phyloP scores from a whole-genome alignment of 2,888 invertebrate species.

The Linnaemya vulpina region DNA sequence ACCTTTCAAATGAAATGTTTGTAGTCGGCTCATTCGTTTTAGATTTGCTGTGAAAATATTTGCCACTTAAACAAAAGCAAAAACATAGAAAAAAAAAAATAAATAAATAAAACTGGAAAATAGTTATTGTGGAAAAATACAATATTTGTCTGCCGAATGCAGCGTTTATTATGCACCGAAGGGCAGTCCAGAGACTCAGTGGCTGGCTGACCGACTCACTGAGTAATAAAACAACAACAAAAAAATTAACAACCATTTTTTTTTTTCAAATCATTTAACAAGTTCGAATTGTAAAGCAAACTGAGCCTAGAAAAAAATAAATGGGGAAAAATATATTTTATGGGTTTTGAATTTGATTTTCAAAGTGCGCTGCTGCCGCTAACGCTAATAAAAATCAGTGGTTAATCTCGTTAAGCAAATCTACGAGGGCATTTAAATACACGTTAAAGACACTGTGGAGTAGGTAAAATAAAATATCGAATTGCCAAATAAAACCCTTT shows the following conservation, averaged over 20 bases:
- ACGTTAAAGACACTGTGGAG: background rate
- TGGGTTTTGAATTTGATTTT: constrained; percentile 37
- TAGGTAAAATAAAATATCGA: too few relatives aligned
- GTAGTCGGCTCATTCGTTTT: constrained; percentile 13
- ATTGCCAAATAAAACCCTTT: too few relatives aligned
- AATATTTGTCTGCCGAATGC: constrained; percentile 38
- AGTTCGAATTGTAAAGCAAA: constrained; percentile 18
- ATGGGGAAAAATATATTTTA: constrained; percentile 9
- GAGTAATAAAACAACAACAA: background rate
- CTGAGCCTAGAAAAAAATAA: background rate
- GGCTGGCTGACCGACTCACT: background rate
- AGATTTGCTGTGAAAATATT: constrained; percentile 9
- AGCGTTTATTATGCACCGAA: constrained; percentile 51
- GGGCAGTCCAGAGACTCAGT: constrained; percentile 45
- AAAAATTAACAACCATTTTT: background rate
- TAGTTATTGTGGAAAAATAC: constrained; percentile 37
- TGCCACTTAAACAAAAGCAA: background rate
- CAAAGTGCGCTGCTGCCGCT: constrained; percentile 31
- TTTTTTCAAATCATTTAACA: constrained; percentile 14
- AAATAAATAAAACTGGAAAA: constrained; percentile 15
- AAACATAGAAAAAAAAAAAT: background rate
- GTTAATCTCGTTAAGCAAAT: constrained; percentile 44
- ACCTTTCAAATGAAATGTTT: constrained; percentile 30
- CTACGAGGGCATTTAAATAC: constrained; percentile 12
- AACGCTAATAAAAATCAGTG: constrained; percentile 50